A percentile compares a stretch with the other conserved stretches of the same genome.
phyloP scores from a whole-genome alignment of 1,140 invertebrate species.

The Ylistrum balloti region DNA sequence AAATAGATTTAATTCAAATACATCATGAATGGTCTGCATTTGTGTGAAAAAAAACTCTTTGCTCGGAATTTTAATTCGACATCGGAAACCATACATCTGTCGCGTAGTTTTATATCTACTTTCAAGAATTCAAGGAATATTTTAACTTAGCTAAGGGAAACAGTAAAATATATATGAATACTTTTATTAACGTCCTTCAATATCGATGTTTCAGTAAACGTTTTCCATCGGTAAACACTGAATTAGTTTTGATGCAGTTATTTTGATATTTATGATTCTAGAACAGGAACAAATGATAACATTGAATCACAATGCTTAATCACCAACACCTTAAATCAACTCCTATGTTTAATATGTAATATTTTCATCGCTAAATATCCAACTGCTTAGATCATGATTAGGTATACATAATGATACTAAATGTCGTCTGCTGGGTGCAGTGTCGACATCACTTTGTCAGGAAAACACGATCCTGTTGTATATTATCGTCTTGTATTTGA shows the following conservation, averaged over 20 bases:
- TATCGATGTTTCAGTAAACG: no score
- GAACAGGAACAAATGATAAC: no score
- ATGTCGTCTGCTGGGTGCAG: not conserved
- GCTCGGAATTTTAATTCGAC: not conserved
- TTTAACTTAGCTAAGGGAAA: no score
- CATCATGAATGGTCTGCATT: not conserved
- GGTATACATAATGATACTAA: not conserved
- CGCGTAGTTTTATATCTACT: not conserved
- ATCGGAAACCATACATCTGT: not conserved
- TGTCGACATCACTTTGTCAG: not conserved
- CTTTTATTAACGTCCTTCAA: no score
- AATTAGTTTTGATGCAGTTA: not conserved
- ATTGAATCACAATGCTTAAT: no score
- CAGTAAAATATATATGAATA: no score
- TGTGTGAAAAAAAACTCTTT: not conserved
- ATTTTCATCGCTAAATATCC: no score
- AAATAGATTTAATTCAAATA: not conserved
- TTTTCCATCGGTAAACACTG: no score
- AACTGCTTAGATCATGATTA: not conserved
- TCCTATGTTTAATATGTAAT: no score
- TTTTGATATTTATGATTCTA: not conserved
- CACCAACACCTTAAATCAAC: no score
- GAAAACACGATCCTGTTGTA: not conserved
- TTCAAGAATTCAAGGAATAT: not conserved
- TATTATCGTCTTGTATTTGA: not conserved